Evolutionary conservation across 2,888 invertebrate genomes (phyloP).

Genomic region (Eupithecia exiguata): DNA sequence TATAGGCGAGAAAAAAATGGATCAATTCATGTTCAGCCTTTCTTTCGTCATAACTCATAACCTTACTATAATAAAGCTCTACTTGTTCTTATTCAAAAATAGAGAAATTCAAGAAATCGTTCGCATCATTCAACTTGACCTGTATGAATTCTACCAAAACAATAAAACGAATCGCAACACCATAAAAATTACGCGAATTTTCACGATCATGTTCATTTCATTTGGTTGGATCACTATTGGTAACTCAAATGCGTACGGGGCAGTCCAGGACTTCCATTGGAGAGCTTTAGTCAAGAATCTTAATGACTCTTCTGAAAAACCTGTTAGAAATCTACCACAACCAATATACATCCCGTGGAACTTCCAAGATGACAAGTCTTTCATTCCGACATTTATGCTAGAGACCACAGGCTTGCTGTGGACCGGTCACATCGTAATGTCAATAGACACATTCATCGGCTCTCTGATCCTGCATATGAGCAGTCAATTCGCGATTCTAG

Average conservation of each 20-base stretch:
- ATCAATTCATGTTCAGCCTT: constrained; percentile 78
- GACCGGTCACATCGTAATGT: constrained; percentile 80
- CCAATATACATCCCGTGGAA: constrained; percentile 80
- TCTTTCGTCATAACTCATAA: constrained; percentile 79
- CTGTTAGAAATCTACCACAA: constrained; percentile 69
- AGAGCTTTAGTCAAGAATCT: constrained; percentile 59
- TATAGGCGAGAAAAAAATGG: constrained; percentile 74
- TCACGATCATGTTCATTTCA: constrained; percentile 69
- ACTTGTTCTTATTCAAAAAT: constrained; percentile 75
- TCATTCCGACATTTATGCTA: constrained; percentile 67
- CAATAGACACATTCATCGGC: constrained; percentile 76
- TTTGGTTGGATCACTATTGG: constrained; percentile 78
- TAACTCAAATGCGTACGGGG: constrained; percentile 71
- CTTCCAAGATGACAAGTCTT: constrained; percentile 67
- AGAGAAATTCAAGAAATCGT: constrained; percentile 72
- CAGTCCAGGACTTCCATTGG: constrained; percentile 71
- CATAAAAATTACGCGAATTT: constrained; percentile 62
- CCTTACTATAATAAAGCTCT: constrained; percentile 73
- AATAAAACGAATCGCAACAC: constrained; percentile 60
- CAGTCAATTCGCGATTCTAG: constrained; percentile 68
- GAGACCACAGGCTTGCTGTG: constrained; percentile 74
- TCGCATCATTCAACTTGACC: constrained; percentile 65
- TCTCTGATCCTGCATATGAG: constrained; percentile 77
- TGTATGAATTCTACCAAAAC: constrained; percentile 73
- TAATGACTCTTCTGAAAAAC: constrained; percentile 59